These are phyloP conservation scores for Synaphobranchus kaupii DNA, from an alignment of 2,797 vertebrate genomes.

Conservation along the genomic window DNA sequence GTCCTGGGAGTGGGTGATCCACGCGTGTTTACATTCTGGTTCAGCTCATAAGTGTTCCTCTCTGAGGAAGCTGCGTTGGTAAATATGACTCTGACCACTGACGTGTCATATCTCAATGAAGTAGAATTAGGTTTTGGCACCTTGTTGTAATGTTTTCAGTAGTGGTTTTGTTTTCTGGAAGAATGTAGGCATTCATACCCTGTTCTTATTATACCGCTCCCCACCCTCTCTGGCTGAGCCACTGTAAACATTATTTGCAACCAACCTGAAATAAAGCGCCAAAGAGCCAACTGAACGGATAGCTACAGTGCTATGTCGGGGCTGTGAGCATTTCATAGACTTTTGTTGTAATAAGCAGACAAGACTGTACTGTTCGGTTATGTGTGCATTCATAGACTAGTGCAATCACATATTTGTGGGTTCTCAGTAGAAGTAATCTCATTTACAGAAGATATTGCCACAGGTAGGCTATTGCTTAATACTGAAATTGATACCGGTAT, in stretches of 20 bases:
- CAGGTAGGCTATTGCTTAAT: not conserved
- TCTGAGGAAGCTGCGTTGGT: not conserved
- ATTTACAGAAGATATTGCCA: not conserved
- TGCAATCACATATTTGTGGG: not conserved
- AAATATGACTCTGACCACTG: not conserved
- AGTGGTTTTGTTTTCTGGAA: slow-evolving; percentile 21
- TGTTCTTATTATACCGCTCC: slow-evolving; percentile 26
- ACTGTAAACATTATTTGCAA: slow-evolving; percentile 23
- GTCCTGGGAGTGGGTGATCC: not conserved
- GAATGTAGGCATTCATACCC: slow-evolving; percentile 31
- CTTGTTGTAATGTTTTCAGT: not conserved
- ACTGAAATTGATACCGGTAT: not conserved
- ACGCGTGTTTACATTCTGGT: not conserved
- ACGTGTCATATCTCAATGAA: not conserved
- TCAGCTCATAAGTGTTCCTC: not conserved
- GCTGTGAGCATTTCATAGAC: not conserved
- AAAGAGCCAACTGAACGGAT: not conserved
- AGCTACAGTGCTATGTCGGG: not conserved
- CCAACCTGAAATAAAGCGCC: slow-evolving; percentile 1
- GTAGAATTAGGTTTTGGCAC: not conserved
- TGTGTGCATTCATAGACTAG: not conserved
- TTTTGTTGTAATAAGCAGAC: not conserved
- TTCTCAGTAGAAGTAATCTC: not conserved
- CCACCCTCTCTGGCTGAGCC: slow-evolving; percentile 31
- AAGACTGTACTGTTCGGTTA: not conserved